Evolutionary conservation across 2,797 vertebrate species (phyloP), one percentile per base, ranked within the genome.

Genomic region (Sebastiscus tertius): DNA sequence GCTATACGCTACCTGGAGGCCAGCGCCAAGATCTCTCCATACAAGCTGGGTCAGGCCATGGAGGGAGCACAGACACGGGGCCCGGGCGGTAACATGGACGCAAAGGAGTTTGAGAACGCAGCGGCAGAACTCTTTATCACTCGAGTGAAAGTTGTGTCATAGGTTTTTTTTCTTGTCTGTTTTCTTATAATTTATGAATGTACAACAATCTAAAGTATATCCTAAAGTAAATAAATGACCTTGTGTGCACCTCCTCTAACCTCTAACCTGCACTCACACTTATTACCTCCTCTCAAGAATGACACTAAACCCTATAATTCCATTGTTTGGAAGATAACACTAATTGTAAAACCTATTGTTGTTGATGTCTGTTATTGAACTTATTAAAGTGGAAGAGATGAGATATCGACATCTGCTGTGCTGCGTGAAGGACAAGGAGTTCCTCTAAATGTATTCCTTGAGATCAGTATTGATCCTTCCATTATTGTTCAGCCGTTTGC

Each of bases 31-130:
- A 95, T 99, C 58, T 97, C 97, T 0, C 98, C 98, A 0, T 95
- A 96, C 42, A 94, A 93, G 77, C 87, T 99, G 62, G 97, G 96
- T 0, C 84, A 94, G 72, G 96, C 96, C 77, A 97, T 99, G 96
- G 96, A 97, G 2, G 93, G 76, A 20, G 97, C 96, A 0, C 88
- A 95, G 72, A 84, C 89, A 1, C 77, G 72, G 39, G 95, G 95
- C 16, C 88, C 95, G 0, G 85, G 95, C 0, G 74, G 84, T 0
- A 72, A 95, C 63, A 98, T 99, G 97, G 96, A 96, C 10, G 95
- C 96, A 0, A 96, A 97, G 73, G 97, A 99, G 87, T 99, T 99
- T 90, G 95, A 99, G 78, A 96, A 95, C 3, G 97, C 95, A 56
- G 97, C 98, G 0, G 96, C 97, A 0, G 94, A 96, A 27, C 93